Base-by-base conservation (phyloP, 1,140 invertebrate genomes). In the Macrobrachium nipponense region DNA sequence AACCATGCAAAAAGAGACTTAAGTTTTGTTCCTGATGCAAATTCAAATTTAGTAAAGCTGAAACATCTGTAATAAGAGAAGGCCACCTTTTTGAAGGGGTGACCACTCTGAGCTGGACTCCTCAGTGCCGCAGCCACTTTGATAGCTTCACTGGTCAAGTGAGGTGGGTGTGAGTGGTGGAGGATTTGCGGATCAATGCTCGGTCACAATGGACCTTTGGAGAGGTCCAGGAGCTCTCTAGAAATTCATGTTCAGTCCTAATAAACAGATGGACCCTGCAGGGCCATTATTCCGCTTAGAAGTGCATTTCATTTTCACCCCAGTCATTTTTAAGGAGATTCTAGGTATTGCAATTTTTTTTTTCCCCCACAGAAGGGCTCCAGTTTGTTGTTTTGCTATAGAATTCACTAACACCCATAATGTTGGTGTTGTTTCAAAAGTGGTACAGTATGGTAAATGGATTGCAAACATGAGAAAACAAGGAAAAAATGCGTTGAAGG, bases 221-320 rank as follows among this genome's bases (percentile, higher is more conserved):
- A 64, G 79, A 75, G 64, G 78, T 80, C 77, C 80, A 82, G 72
- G 66, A 85, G 82, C 82, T 85, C 82, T 85, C 82, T 85, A 85
- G 82, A 62, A 85, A 51, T 85, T 85, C 82, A 85, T 85, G 82
- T 85, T 85, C 76, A 85, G 75, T 85, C 82, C 82, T 85, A 85
- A 85, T 85, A 85, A 85, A 85, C 64, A 80, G 79, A 72, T 79
- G 75, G 82, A 79, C 82, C 76, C 76, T 79, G 60, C 73, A 68
- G 77, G 82, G 82, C 82, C 82, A 85, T 85, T 60, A 80, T 85
- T 85, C 82, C 77, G 82, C 82, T 85, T 85, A 85, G 8, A 18
- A 43, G 8, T 43, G 20, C 51, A 20, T 78, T 82, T 82, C 72
- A 36, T 64, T 80, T n/a, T 43, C 15, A 17, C 64, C 60, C 2